These are phyloP conservation scores for Peromyscus eremicus DNA, from an alignment of 2,797 vertebrate species.

Conservation along the genomic window DNA sequence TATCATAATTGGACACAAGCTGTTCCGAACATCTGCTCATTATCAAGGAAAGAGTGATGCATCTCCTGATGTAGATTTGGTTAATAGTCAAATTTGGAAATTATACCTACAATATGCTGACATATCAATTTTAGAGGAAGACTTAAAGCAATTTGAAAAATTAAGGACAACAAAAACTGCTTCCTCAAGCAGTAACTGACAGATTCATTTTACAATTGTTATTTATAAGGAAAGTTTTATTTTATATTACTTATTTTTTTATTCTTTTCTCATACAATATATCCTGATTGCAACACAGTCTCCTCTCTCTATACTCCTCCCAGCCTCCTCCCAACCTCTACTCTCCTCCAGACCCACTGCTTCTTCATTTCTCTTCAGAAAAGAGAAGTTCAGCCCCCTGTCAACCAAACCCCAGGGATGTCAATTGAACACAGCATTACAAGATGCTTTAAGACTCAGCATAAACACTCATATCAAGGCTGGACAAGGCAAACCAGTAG, in stretches of 20 bases:
- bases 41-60: constrained; percentile 65
- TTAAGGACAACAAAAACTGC: background rate
- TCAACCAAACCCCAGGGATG: too few relatives aligned
- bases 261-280: background rate
- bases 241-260: background rate
- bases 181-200: background rate
- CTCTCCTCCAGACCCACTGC: background rate
- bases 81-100: constrained; percentile 71
- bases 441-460: background rate
- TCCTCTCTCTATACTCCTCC: background rate
- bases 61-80: constrained; percentile 58
- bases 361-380: background rate
- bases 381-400: background rate
- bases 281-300: background rate
- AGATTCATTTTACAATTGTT: background rate
- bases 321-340: accelerated
- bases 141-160: constrained; percentile 10
- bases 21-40: constrained; percentile 77
- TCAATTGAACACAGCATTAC: background rate
- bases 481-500: background rate
- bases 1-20: constrained; percentile 74
- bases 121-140: background rate
- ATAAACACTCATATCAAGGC: background rate
- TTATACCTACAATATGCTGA: constrained; percentile 52
- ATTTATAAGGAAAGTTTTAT: background rate